These are phyloP conservation scores for Metalampra italica DNA, from an alignment of 2,888 invertebrate species.

Conservation along the genomic window DNA sequence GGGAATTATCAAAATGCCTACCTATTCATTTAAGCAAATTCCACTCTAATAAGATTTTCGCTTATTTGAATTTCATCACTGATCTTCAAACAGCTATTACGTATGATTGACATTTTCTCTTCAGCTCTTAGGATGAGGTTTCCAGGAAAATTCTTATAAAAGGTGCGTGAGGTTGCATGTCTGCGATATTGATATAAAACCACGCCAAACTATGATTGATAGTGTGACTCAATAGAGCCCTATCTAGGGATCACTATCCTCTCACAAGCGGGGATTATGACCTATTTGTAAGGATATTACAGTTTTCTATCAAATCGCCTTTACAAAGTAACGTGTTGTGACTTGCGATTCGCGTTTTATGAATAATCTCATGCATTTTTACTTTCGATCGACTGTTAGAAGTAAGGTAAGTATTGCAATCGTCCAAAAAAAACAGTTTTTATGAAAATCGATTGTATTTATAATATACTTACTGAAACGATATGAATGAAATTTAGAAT, in stretches of 20 bases:
- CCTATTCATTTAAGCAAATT: no score
- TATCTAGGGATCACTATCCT: slow-evolving; percentile 50
- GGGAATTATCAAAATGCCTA: no score
- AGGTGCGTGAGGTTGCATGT: slow-evolving; percentile 63
- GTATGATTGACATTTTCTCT: slow-evolving; percentile 47
- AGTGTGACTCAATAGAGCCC: slow-evolving; percentile 60
- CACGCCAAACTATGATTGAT: slow-evolving; percentile 73
- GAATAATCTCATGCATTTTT: no score
- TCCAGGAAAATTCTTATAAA: slow-evolving; percentile 48
- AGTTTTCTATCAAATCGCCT: slow-evolving; percentile 27
- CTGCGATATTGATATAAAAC: slow-evolving; percentile 64
- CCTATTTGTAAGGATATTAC: slow-evolving; percentile 61
- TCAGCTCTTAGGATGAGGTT: slow-evolving; percentile 32
- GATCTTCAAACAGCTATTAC: slow-evolving; percentile 10
- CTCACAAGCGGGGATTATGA: slow-evolving; percentile 32
- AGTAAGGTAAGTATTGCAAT: no score
- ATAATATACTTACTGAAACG: no score
- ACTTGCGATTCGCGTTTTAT: no score
- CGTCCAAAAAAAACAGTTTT: no score
- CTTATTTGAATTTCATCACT: background rate
- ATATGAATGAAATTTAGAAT: no score
- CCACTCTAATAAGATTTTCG: background rate
- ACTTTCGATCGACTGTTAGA: no score
- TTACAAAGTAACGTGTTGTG: background rate
- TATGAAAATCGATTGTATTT: no score